A percentile compares a stretch with the other conserved stretches of the same genome.
phyloP scores from a whole-genome alignment of 2,113 vertebrate species.

The Eolophus roseicapilla region DNA sequence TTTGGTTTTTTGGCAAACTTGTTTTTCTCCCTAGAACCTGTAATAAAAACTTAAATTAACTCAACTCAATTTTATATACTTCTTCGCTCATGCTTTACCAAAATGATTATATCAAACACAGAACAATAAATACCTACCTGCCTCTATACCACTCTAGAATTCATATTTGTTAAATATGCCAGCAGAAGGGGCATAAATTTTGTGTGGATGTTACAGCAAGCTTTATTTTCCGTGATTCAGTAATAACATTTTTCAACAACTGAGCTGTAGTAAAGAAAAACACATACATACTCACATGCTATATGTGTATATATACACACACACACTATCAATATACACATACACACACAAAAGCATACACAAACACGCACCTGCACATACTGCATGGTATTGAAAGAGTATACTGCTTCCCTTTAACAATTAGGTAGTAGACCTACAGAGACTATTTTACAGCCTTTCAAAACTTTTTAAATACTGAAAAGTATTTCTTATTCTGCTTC shows the following conservation, averaged over 20 bases:
- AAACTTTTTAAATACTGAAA: neutral
- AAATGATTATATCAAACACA: neutral
- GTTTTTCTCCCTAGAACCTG: neutral
- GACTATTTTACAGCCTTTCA: neutral
- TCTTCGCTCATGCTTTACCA: neutral
- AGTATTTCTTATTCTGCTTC: neutral
- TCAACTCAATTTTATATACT: neutral
- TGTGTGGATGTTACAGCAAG: neutral
- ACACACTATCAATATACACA: neutral
- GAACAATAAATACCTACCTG: neutral
- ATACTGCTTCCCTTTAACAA: neutral
- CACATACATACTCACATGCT: neutral
- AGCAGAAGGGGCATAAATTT: neutral
- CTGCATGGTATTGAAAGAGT: neutral
- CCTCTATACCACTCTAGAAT: neutral
- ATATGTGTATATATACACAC: neutral
- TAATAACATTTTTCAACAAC: neutral
- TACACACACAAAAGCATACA: neutral
- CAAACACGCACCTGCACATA: neutral
- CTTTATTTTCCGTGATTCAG: neutral
- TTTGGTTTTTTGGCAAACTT: neutral
- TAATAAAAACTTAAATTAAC: conserved; percentile 29
- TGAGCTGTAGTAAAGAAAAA: neutral
- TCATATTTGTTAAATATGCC: neutral
- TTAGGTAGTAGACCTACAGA: neutral